phyloP scores from a whole-genome alignment of 2,797 vertebrate genomes.

The Trematomus bernacchii region DNA sequence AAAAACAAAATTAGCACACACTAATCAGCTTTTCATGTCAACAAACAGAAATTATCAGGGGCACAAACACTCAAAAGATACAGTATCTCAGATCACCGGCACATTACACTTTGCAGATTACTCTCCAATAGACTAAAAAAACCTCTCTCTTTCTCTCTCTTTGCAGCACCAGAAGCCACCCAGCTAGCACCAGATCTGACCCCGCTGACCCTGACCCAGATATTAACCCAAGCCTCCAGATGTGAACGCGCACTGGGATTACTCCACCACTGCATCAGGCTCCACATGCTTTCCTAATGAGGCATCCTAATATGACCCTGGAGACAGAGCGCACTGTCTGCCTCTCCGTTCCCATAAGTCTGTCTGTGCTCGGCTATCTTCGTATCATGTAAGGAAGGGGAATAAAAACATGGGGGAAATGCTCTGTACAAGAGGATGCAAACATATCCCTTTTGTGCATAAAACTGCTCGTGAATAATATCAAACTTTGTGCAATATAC shows the following conservation, averaged over 20 bases:
- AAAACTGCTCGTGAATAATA: no score
- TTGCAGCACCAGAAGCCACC: slow-evolving; percentile 72
- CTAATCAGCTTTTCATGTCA: slow-evolving; percentile 51
- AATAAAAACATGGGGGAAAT: background rate
- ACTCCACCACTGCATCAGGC: slow-evolving; percentile 80
- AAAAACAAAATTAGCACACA: slow-evolving; percentile 35
- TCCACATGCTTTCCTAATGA: slow-evolving; percentile 83
- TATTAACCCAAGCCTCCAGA: slow-evolving; percentile 87
- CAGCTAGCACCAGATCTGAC: slow-evolving; percentile 73
- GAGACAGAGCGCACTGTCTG: slow-evolving; percentile 67
- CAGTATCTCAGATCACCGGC: slow-evolving; percentile 25
- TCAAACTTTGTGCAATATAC: no score
- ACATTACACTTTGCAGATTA: slow-evolving; percentile 26
- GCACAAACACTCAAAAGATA: slow-evolving; percentile 33
- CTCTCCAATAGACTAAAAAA: slow-evolving; percentile 26
- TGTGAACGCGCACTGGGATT: slow-evolving; percentile 83
- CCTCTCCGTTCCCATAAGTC: slow-evolving; percentile 50
- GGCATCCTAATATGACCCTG: slow-evolving; percentile 81
- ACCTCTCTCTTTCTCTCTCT: slow-evolving; percentile 32
- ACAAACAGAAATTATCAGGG: slow-evolving; percentile 48
- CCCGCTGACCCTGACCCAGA: slow-evolving; percentile 85
- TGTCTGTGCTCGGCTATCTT: slow-evolving; percentile 21
- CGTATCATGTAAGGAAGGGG: background rate
- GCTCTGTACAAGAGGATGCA: background rate
- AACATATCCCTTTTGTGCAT: background rate